Conservation (phyloP, 2,113 vertebrate species). For the Stomatorhinus ivindoensis region DNA sequence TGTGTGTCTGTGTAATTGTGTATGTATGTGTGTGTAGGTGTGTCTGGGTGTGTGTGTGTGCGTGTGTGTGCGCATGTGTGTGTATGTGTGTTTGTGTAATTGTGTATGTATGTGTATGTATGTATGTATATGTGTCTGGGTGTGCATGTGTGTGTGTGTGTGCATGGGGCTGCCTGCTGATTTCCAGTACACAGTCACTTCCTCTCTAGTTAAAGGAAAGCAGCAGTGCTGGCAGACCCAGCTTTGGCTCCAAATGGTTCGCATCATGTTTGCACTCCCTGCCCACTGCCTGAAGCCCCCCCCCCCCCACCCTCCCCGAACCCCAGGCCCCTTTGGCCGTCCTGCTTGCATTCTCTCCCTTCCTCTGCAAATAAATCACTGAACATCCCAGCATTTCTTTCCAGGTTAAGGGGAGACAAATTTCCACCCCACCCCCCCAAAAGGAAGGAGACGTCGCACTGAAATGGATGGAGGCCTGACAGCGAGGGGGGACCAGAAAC, state of each 20-base stretch:
- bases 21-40: not conserved
- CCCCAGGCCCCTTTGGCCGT: not conserved
- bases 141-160: conserved; percentile 17
- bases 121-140: not conserved
- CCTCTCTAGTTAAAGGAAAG: conserved; percentile 77
- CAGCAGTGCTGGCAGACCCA: conserved; percentile 71
- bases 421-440: not conserved
- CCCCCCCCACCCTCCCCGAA: conserved; percentile 38
- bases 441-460: not conserved
- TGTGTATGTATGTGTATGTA: conserved; percentile 33
- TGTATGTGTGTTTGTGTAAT: conserved; percentile 35
- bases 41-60: not conserved
- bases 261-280: conserved; percentile 65
- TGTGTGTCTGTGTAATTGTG: too few species aligned
- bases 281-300: conserved; percentile 36
- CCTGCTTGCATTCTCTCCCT: not conserved
- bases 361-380: not conserved
- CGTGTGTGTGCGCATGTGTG: not conserved
- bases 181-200: conserved; percentile 65
- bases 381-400: not conserved
- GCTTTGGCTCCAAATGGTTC: conserved; percentile 69
- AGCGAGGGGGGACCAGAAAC: not conserved
- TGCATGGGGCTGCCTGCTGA: conserved; percentile 49
- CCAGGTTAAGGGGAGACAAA: not conserved
- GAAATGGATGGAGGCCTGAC: not conserved